Conservation (phyloP, 2,113 vertebrate genomes). For the Drymodes brunneopygia region DNA sequence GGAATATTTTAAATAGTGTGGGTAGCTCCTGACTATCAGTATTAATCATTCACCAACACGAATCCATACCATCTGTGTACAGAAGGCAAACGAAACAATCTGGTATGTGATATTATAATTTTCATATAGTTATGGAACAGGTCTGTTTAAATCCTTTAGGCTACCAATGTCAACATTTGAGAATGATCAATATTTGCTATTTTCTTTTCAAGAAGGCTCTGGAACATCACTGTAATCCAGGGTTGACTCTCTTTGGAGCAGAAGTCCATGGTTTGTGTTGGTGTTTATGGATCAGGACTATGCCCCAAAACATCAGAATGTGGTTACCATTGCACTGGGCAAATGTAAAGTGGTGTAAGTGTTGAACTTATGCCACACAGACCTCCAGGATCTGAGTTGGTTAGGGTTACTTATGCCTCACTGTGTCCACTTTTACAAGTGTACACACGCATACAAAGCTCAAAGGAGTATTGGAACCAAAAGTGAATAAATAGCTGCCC, state of each 20-base stretch:
- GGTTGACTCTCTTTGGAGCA: not conserved
- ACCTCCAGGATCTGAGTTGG: not conserved
- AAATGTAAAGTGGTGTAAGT: not conserved
- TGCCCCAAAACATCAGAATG: not conserved
- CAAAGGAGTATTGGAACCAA: fast-evolving
- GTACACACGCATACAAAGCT: not conserved
- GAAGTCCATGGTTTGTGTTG: not conserved
- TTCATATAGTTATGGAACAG: not conserved
- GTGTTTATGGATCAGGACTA: not conserved
- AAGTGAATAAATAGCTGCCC: not conserved
- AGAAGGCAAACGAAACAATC: not conserved
- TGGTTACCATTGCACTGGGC: not conserved
- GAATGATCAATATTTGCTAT: not conserved
- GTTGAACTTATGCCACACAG: not conserved
- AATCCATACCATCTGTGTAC: not conserved
- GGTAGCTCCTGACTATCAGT: not conserved
- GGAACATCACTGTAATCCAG: not conserved
- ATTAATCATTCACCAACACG: not conserved
- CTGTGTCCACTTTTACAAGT: not conserved
- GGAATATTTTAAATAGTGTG: not conserved
- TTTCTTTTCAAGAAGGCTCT: not conserved
- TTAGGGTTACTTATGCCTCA: not conserved
- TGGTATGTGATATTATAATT: not conserved
- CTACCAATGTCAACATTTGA: not conserved
- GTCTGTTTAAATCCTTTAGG: not conserved